Evolutionary conservation across 2,113 vertebrate species (phyloP).

Genomic region (Lethenteron reissneri): DNA sequence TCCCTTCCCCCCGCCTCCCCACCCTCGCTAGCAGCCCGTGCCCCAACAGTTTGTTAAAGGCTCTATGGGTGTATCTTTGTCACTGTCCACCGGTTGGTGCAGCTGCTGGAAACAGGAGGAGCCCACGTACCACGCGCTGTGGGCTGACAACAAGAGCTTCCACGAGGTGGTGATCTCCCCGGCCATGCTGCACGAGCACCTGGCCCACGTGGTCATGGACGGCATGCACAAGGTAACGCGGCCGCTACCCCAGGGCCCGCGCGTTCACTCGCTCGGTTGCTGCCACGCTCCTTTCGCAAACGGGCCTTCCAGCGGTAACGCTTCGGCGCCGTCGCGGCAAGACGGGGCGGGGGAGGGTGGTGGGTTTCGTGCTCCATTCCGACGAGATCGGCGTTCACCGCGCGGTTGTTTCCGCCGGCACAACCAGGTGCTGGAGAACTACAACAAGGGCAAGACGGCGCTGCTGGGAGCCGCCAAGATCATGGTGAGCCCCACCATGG

Average conservation of each 20-base stretch:
- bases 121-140: constrained; percentile 88
- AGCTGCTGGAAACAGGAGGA: constrained; percentile 89
- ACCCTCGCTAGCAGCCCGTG: too few relatives aligned
- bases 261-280: too few relatives aligned
- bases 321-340: too few relatives aligned
- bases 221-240: constrained; percentile 78
- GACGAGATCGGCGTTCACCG: too few relatives aligned
- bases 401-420: background rate
- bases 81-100: background rate
- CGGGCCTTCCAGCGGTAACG: too few relatives aligned
- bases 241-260: background rate
- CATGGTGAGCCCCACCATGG: constrained; percentile 97
- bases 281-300: too few relatives aligned
- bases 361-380: too few relatives aligned
- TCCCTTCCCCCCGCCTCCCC: too few relatives aligned
- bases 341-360: too few relatives aligned
- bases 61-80: background rate
- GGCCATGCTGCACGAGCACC: constrained; percentile 87
- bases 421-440: constrained; percentile 78
- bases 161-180: constrained; percentile 96
- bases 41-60: too few relatives aligned
- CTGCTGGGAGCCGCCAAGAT: constrained; percentile 88
- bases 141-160: constrained; percentile 93
- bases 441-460: constrained; percentile 93
- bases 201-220: constrained; percentile 92